phyloP scores from a whole-genome alignment of 2,888 invertebrate genomes.

The Meghimatium bilineatum region DNA sequence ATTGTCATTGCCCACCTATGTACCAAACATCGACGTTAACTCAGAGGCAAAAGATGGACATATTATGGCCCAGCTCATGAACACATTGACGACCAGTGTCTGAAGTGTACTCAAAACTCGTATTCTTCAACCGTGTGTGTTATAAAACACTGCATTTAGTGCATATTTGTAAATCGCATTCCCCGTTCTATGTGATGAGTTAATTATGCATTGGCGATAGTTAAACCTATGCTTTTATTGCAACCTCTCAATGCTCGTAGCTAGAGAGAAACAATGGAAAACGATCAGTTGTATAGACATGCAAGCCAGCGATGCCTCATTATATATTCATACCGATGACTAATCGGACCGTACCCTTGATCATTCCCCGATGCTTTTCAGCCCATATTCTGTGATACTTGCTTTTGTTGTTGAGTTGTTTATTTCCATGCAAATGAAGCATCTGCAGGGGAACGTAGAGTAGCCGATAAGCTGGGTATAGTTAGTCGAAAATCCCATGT shows the following conservation, averaged over 20 bases:
- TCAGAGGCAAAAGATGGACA: too few relatives aligned
- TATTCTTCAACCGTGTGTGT: too few relatives aligned
- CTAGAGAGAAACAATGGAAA: neutral
- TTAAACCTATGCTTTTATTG: neutral
- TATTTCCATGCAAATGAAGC: too few relatives aligned
- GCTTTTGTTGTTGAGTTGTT: neutral
- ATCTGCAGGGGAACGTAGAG: too few relatives aligned
- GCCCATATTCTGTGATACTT: constrained; percentile 21
- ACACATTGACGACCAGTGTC: too few relatives aligned
- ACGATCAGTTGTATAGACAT: constrained; percentile 10
- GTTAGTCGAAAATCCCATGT: too few relatives aligned
- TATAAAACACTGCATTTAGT: neutral
- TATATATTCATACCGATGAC: constrained; percentile 33
- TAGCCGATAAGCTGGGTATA: too few relatives aligned
- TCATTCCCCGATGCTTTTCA: neutral
- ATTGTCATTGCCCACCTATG: too few relatives aligned
- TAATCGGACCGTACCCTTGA: neutral
- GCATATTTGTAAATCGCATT: neutral
- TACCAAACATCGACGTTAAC: too few relatives aligned
- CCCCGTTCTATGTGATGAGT: neutral
- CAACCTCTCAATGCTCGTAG: neutral
- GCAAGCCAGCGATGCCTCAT: neutral
- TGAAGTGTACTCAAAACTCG: too few relatives aligned
- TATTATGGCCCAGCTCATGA: too few relatives aligned
- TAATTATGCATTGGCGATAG: neutral